phyloP scores from a whole-genome alignment of 2,797 vertebrate species.

The Poeciliopsis paucimaculata region DNA sequence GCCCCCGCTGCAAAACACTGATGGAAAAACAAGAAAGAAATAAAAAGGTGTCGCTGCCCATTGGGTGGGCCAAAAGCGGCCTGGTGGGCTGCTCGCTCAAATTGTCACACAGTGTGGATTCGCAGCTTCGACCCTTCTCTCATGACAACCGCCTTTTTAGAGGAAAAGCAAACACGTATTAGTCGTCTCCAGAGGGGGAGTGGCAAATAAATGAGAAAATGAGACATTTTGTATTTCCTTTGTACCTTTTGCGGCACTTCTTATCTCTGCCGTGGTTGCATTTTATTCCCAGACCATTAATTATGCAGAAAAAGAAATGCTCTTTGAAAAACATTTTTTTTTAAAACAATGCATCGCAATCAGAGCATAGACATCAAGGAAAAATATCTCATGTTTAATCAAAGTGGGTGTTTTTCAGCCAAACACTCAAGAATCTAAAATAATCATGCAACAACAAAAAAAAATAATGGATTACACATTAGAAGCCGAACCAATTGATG shows the following conservation, averaged over 20 bases:
- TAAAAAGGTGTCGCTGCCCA: conserved; percentile 35
- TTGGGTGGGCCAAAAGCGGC: conserved; percentile 53
- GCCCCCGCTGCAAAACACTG: conserved; percentile 29
- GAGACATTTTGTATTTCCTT: conserved; percentile 46
- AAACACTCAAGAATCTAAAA: neutral
- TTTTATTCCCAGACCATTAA: conserved; percentile 58
- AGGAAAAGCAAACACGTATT: conserved; percentile 37
- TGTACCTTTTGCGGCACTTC: conserved; percentile 51
- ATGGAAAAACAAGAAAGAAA: conserved; percentile 17
- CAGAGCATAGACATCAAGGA: conserved; percentile 46
- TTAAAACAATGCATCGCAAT: conserved; percentile 38
- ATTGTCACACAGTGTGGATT: conserved; percentile 59
- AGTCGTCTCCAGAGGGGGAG: conserved; percentile 32
- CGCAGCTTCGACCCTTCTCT: conserved; percentile 51
- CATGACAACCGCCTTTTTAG: conserved; percentile 19
- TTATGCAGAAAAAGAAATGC: conserved; percentile 64
- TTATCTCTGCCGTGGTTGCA: conserved; percentile 11
- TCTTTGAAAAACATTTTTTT: conserved; percentile 68
- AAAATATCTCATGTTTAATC: conserved; percentile 27
- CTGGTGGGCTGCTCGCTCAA: conserved; percentile 54
- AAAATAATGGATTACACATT: neutral
- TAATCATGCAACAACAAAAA: neutral
- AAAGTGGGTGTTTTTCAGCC: neutral
- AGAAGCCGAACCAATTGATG: neutral
- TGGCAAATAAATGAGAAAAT: conserved; percentile 28